Evolutionary conservation across 2,113 vertebrate genomes (phyloP).

Genomic region (Pundamilia nyererei): DNA sequence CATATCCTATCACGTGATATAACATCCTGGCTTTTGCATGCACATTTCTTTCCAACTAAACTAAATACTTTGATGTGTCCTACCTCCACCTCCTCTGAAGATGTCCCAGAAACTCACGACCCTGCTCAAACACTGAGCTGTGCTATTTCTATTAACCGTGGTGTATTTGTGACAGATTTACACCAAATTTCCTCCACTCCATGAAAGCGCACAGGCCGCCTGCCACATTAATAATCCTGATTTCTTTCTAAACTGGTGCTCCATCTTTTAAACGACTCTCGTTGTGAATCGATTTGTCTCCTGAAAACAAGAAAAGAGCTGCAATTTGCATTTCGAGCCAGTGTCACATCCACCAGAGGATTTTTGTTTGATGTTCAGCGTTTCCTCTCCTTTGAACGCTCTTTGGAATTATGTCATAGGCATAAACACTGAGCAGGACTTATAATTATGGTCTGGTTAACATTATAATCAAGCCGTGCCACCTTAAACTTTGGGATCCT

Average conservation of each 20-base stretch:
- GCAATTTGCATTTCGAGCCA: constrained; percentile 2
- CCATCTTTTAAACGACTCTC: neutral
- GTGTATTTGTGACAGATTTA: neutral
- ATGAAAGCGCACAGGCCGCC: neutral
- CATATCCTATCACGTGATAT: neutral
- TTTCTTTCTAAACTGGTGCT: neutral
- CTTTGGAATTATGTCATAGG: constrained; percentile 47
- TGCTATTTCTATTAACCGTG: neutral
- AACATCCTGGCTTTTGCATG: neutral
- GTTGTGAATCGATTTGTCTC: neutral
- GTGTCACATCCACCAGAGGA: constrained; percentile 43
- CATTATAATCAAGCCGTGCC: constrained; percentile 38
- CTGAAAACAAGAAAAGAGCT: neutral
- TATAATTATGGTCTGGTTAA: constrained; percentile 44
- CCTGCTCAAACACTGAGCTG: neutral
- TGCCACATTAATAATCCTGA: neutral
- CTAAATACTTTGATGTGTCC: neutral
- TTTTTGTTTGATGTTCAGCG: constrained; percentile 23
- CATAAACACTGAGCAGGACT: constrained; percentile 38
- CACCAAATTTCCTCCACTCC: neutral
- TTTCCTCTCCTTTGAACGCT: constrained; percentile 22
- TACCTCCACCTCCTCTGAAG: neutral
- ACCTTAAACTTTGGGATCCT: neutral
- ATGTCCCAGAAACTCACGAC: neutral
- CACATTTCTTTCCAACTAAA: neutral